phyloP scores from a whole-genome alignment of 2,113 vertebrate genomes.

The Micronycteris hirsuta region DNA sequence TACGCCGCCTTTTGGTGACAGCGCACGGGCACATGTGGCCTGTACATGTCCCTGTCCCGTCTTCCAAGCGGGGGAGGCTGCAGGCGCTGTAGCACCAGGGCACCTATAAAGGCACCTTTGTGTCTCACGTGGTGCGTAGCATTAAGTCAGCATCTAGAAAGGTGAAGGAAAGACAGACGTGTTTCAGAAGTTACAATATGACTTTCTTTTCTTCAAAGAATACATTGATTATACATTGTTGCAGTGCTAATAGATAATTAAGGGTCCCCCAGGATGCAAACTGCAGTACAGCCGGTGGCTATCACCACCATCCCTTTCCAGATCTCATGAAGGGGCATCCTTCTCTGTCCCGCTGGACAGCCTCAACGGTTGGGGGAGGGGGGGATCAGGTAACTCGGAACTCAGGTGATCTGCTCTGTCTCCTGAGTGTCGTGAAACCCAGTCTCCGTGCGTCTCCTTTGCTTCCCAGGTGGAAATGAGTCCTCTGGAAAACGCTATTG shows the following conservation, averaged over 20 bases:
- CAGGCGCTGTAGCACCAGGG: neutral
- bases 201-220: neutral
- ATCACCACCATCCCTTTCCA: neutral
- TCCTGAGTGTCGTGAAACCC: neutral
- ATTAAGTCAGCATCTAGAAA: neutral
- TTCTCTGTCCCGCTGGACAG: neutral
- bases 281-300: neutral
- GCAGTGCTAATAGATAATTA: neutral
- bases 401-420: neutral
- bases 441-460: neutral
- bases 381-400: neutral
- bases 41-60: neutral
- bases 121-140: neutral
- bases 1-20: neutral
- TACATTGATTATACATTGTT: neutral
- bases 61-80: neutral
- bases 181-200: neutral
- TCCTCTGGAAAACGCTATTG: conserved; percentile 97
- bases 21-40: neutral
- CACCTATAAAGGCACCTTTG: neutral
- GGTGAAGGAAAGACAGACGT: neutral
- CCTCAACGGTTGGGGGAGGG: neutral
- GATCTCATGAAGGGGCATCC: neutral
- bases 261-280: neutral
- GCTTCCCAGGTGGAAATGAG: conserved; percentile 95